phyloP scores from a whole-genome alignment of 2,888 invertebrate genomes.

The Thymelicus acteon region DNA sequence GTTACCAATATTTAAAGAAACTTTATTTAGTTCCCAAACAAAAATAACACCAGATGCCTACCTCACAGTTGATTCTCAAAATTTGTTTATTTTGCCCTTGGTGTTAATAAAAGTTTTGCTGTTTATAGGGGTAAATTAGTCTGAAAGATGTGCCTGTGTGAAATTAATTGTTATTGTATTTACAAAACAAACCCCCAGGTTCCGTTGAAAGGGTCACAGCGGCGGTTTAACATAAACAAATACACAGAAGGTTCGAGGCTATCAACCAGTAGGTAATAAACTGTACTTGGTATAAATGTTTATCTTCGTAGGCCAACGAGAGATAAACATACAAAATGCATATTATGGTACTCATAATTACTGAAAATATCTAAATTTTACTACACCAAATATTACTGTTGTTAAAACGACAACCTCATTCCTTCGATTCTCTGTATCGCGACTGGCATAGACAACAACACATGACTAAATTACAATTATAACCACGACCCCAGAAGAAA shows the following conservation, averaged over 20 bases:
- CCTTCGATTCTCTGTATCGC: no score
- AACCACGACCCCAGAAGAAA: no score
- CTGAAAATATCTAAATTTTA: not conserved
- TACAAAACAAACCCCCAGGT: slow-evolving; percentile 49
- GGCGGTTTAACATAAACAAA: slow-evolving; percentile 46
- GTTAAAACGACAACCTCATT: no score
- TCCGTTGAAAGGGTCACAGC: slow-evolving; percentile 42
- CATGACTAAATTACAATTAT: no score
- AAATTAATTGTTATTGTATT: slow-evolving; percentile 56
- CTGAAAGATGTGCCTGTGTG: slow-evolving; percentile 49
- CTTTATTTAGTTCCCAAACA: slow-evolving; percentile 23
- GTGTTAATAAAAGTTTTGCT: slow-evolving; percentile 25
- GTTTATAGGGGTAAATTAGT: slow-evolving; percentile 27
- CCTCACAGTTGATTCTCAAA: slow-evolving; percentile 10
- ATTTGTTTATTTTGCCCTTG: slow-evolving; percentile 17
- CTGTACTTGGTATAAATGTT: slow-evolving; percentile 14
- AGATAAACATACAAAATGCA: not conserved
- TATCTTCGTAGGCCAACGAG: slow-evolving; percentile 5
- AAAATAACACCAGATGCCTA: slow-evolving; percentile 27
- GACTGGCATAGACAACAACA: no score
- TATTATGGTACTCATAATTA: slow-evolving; percentile 39
- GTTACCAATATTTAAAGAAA: slow-evolving; percentile 15
- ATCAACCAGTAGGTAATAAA: slow-evolving; percentile 30
- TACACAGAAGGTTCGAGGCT: slow-evolving; percentile 39
- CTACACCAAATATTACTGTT: no score